Conservation (phyloP, 2,797 vertebrate genomes). For the Rhinichthys osculus region DNA sequence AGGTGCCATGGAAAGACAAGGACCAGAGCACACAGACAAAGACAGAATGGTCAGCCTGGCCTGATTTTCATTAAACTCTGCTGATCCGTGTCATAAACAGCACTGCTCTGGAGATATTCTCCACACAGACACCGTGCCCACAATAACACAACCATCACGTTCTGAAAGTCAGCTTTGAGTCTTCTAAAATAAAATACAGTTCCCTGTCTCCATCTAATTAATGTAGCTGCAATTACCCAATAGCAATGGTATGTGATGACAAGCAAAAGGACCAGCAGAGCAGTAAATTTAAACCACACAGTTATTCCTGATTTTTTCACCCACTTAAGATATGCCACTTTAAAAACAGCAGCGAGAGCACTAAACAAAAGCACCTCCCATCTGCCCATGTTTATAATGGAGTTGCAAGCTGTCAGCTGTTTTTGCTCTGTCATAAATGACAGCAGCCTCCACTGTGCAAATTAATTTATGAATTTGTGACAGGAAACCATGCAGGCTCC, state of each 20-base stretch:
- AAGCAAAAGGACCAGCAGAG: neutral
- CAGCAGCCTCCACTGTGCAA: constrained; percentile 62
- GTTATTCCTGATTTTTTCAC: neutral
- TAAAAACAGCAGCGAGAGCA: neutral
- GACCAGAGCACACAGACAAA: constrained; percentile 51
- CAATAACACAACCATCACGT: neutral
- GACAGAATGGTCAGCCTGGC: constrained; percentile 28
- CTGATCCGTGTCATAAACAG: constrained; percentile 50
- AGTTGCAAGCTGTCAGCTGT: constrained; percentile 59
- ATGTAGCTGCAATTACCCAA: neutral
- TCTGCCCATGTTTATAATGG: constrained; percentile 48
- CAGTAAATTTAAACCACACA: constrained; percentile 9
- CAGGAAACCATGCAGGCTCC: constrained; percentile 63
- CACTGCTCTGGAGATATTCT: constrained; percentile 34
- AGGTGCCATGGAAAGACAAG: constrained; percentile 46
- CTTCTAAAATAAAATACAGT: neutral
- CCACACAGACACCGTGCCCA: constrained; percentile 12
- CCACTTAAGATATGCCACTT: neutral
- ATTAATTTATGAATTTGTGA: constrained; percentile 70
- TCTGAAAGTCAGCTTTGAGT: neutral
- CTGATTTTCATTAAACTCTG: constrained; percentile 36
- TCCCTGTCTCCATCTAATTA: neutral
- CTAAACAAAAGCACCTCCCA: constrained; percentile 52
- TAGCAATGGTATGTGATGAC: neutral
- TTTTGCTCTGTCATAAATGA: constrained; percentile 50